Conservation (phyloP, 2,888 invertebrate species). For the Drosophila paramelanica region DNA sequence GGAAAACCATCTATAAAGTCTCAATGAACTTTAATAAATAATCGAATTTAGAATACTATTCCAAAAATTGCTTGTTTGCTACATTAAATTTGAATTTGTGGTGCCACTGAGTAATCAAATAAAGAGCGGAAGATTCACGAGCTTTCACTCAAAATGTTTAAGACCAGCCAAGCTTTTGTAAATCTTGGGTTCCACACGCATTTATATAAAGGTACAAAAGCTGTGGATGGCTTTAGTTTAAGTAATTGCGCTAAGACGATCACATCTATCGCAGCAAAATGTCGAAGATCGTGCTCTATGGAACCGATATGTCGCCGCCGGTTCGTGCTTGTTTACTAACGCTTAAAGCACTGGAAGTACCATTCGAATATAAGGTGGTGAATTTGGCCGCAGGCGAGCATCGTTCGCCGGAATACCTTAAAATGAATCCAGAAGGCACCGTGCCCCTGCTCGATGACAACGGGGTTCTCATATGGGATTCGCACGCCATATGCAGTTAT, state of each 20-base stretch:
- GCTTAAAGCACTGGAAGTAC: constrained; percentile 87
- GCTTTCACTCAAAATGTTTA: too few species aligned
- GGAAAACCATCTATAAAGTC: constrained; percentile 18
- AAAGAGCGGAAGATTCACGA: too few species aligned
- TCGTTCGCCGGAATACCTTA: constrained; percentile 57
- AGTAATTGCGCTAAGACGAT: background rate
- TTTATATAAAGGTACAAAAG: background rate
- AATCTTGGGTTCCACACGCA: constrained; percentile 7
- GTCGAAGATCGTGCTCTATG: constrained; percentile 62
- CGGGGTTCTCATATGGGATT: constrained; percentile 32
- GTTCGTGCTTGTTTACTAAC: constrained; percentile 87
- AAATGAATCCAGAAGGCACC: constrained; percentile 86
- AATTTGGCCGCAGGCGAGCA: constrained; percentile 46
- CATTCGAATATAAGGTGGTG: constrained; percentile 73
- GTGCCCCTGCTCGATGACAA: constrained; percentile 64
- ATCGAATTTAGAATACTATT: constrained; percentile 25
- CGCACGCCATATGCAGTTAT: constrained; percentile 48
- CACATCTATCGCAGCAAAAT: constrained; percentile 18
- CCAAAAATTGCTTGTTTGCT: background rate
- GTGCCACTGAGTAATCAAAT: too few species aligned
- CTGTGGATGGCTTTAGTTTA: background rate
- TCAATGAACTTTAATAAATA: too few species aligned
- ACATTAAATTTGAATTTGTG: too few species aligned
- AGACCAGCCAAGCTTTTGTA: background rate
- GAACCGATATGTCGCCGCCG: constrained; percentile 86